These are phyloP conservation scores for Nymphalis c-album DNA, from an alignment of 2,888 invertebrate genomes.

Conservation along the genomic window DNA sequence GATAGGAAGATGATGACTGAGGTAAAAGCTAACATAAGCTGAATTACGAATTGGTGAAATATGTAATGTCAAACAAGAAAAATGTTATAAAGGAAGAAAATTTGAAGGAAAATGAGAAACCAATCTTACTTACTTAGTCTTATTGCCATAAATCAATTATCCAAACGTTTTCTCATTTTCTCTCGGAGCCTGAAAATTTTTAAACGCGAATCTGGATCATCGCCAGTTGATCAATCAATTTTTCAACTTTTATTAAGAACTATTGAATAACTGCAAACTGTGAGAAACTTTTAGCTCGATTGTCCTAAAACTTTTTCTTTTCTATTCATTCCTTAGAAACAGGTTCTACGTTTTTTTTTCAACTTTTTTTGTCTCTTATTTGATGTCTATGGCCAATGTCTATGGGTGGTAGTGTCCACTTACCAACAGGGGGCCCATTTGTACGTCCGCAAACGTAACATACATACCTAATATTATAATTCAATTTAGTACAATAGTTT, in stretches of 20 bases:
- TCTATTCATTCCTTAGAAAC: not conserved
- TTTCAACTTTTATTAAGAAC: constrained; percentile 12
- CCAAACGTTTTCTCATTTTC: not conserved
- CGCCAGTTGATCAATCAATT: constrained; percentile 9
- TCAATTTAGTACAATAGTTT: too few species aligned
- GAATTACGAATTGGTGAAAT: too few species aligned
- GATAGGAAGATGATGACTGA: too few species aligned
- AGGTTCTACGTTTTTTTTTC: not conserved
- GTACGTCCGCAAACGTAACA: too few species aligned
- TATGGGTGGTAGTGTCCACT: too few species aligned
- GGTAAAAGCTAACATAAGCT: too few species aligned
- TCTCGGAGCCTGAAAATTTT: constrained; percentile 4
- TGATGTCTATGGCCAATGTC: too few species aligned
- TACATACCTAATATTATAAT: too few species aligned
- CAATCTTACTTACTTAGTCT: not conserved
- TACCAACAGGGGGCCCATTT: too few species aligned
- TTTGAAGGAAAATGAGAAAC: too few species aligned
- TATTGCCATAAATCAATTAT: constrained; percentile 2
- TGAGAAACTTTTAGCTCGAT: constrained; percentile 4
- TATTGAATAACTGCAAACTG: constrained; percentile 11
- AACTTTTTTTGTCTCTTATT: too few species aligned
- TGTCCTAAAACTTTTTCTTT: not conserved
- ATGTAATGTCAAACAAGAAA: too few species aligned
- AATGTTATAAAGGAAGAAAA: not conserved
- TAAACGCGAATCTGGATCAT: constrained; percentile 9